Evolutionary conservation across 1,140 invertebrate species (phyloP).

Genomic region (Hycleus cichorii): DNA sequence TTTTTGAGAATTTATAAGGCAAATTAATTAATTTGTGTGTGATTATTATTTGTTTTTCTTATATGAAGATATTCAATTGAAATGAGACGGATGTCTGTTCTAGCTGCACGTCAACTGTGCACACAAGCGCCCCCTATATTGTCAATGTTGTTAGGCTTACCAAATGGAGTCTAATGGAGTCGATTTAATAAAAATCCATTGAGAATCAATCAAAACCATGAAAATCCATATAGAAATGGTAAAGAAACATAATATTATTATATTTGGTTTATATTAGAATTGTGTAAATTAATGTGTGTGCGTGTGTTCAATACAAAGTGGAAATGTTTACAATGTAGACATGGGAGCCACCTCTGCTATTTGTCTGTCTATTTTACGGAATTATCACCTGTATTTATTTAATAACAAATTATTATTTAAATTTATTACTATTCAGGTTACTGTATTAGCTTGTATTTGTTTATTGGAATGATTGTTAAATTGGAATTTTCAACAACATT

Average conservation of each 20-base stretch:
- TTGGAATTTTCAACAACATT: no score
- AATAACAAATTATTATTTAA: no score
- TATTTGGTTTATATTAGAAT: constrained; percentile 40
- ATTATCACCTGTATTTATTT: constrained; percentile 24
- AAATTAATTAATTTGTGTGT: not conserved
- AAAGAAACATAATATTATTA: constrained; percentile 38
- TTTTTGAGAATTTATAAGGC: not conserved
- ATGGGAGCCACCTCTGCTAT: constrained; percentile 43
- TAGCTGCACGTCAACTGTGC: not conserved
- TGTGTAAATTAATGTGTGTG: constrained; percentile 35
- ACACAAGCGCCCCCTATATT: constrained; percentile 54
- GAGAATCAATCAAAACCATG: constrained; percentile 35
- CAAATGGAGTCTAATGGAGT: constrained; percentile 46
- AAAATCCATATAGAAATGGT: constrained; percentile 39
- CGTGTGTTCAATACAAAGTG: constrained; percentile 30
- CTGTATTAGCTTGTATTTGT: no score
- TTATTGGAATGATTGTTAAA: no score
- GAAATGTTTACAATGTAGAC: constrained; percentile 43
- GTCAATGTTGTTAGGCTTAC: constrained; percentile 59
- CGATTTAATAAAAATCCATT: constrained; percentile 40
- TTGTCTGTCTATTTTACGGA: constrained; percentile 37
- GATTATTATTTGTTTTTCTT: not conserved
- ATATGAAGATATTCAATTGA: not conserved
- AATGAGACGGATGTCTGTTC: constrained; percentile 5
- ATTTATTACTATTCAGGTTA: no score